Base-by-base conservation (phyloP, 2,797 vertebrate genomes). In the Acipenser oxyrinchus region DNA sequence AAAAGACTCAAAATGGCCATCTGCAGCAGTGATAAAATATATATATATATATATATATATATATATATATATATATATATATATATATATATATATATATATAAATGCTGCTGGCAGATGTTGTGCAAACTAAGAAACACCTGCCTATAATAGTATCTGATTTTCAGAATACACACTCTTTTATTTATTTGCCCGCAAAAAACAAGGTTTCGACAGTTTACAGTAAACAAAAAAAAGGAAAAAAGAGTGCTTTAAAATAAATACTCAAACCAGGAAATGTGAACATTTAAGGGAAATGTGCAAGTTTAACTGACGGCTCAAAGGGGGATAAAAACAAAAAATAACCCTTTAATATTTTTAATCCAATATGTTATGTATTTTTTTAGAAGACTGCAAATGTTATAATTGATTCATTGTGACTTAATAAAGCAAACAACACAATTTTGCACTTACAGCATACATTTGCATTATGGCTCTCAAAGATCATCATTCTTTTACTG, bases 41-140 rank as follows among this genome's bases (percentile, higher is more conserved):
- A 13, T n/a, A 68, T 1, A 51, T 3, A 57, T 18, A 12, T 57
- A n/a, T 10, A 60, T 51, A 63, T 2, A 57, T n/a, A 68, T 1
- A 51, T 3, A 57, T 18, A 12, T 57, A n/a, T 10, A 60, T 51
- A 63, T 2, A 57, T 1, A 51, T 3, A 57, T 18, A 12, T 57
- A n/a, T 10, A 60, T 51, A 63, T 2, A 57, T n/a, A 68, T 1
- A 51, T 3, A 57, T 18, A 12, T 57, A n/a, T 10, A 60, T 51
- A 63, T 2, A 57, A 58, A 68, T 68, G 13, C 53, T 74, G 69
- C 66, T 67, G 74, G 76, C 78, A 84, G 77, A 83, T 82, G 79
- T 69, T 77, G 68, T 48, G 12, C 65, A 77, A 75, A 72, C 71
- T 9, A 51, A 66, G 63, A 6, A 81, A 75, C 76, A 82, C 76